Evolutionary conservation across 2,888 invertebrate species (phyloP), one percentile per base, ranked within the genome.

Genomic region (Nycteola revayana): DNA sequence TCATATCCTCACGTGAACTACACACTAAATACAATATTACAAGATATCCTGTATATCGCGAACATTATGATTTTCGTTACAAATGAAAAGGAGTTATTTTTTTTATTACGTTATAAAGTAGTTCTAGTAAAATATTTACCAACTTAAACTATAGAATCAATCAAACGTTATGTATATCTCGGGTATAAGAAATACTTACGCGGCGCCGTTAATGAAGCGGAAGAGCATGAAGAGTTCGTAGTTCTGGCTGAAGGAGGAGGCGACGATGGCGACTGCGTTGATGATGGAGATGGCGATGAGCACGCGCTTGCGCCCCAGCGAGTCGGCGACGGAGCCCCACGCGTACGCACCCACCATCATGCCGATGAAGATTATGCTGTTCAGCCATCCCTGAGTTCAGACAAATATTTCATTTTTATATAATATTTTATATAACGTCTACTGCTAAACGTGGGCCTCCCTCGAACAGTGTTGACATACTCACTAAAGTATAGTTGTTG

Each of bases 341-440:
- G 94, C 92, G 84, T 96, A 97, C 41, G 97, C 97, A 48, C 97
- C 97, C 42, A 94, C 94, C 96, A 97, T 96, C 97, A 97, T 97
- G 37, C 96, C 96, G 90, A 93, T 92, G 86, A 95, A 95, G 57
- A 95, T 94, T 74, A 94, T 94, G 52, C 94, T 94, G 85, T 94
- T 95, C 56, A 94, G 91, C 92, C 92, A 93, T 79, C 89, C 93
- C 89, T 87, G 66, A 0, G n/a, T n/a, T n/a, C n/a, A n/a, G n/a
- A n/a, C n/a, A n/a, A n/a, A n/a, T n/a, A n/a, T n/a, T n/a, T n/a
- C n/a, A n/a, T n/a, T n/a, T n/a, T n/a, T n/a, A n/a, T n/a, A n/a
- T n/a, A n/a, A n/a, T n/a, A n/a, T n/a, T n/a, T n/a, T n/a, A n/a
- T n/a, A n/a, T n/a, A n/a, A n/a, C n/a, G n/a, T n/a, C n/a, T n/a